Base-by-base conservation (phyloP, 1,140 invertebrate genomes). In the Drosophila ercepeae region DNA sequence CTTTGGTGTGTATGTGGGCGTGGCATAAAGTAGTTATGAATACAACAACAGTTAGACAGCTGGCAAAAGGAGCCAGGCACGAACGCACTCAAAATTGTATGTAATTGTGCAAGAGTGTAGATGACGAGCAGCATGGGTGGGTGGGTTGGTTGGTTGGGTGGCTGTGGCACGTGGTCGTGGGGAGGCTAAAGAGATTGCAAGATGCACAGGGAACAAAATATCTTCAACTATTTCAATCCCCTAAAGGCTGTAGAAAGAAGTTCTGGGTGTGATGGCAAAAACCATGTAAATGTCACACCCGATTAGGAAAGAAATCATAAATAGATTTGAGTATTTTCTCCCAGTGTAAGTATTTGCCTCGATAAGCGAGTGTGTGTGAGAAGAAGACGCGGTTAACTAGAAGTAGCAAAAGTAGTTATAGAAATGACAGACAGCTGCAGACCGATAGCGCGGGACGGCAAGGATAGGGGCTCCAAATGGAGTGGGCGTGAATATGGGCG, bases 341-440 rank as follows among this genome's bases (percentile, higher is more conserved):
- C 0, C 4, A 0, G 42, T 64, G 42, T 27, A n/a, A 45, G 48
- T 65, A 75, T 75, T 75, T 83, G 75, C 57, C 19, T 63, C 4
- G 25, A 2, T 41, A 36, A 49, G 5, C 75, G 51, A 77, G 32
- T 16, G 39, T 16, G 27, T 42, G 39, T 25, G 57, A 8, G 32
- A 6, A 13, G 36, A 32, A 60, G 69, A 60, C 59, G 59, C 81
- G 82, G 76, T 81, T 86, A 76, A 84, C 81, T 86, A 78, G 79
- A 79, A 81, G 79, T 86, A 81, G 77, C 81, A 84, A 79, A 84
- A 84, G 81, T 81, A 86, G 79, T 84, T 84, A 86, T 84, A 84
- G 79, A 84, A 84, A 84, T 84, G 79, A 86, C 79, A 86, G 81
- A 76, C 81, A 71, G 59, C 74, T 64, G 78, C 60, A 58, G 65